Evolutionary conservation across 2,113 vertebrate species (phyloP).

Genomic region (Dolichotis patagonum): DNA sequence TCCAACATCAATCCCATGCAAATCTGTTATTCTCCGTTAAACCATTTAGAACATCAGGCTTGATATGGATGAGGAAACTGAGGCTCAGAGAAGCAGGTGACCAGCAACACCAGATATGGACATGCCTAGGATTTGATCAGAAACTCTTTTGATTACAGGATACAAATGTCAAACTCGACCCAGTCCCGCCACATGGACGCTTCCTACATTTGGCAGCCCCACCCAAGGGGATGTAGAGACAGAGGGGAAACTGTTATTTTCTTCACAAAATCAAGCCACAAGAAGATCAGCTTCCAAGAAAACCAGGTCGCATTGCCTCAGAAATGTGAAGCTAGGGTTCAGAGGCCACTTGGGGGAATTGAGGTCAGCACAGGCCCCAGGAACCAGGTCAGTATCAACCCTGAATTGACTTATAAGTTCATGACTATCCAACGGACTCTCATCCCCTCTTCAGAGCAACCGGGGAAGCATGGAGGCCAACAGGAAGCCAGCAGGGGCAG

Average conservation of each 20-base stretch:
- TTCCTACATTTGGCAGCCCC: not conserved
- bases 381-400: not conserved
- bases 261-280: not conserved
- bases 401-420: not conserved
- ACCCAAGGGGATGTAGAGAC: rapidly evolving
- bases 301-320: not conserved
- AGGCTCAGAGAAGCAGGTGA: not conserved
- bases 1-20: not conserved
- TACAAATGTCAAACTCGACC: not conserved
- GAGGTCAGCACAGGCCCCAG: not conserved
- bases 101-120: not conserved
- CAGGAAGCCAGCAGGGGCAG: not conserved
- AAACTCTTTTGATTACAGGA: not conserved
- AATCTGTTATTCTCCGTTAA: not conserved
- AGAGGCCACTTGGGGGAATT: not conserved
- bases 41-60: not conserved
- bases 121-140: not conserved
- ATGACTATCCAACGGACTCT: not conserved
- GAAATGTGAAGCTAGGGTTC: not conserved
- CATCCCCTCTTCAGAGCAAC: not conserved
- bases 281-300: conserved; percentile 31
- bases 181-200: not conserved
- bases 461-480: not conserved
- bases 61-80: not conserved
- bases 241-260: not conserved